Conservation (phyloP, 1,140 invertebrate species). For the Papilio polyxenes region DNA sequence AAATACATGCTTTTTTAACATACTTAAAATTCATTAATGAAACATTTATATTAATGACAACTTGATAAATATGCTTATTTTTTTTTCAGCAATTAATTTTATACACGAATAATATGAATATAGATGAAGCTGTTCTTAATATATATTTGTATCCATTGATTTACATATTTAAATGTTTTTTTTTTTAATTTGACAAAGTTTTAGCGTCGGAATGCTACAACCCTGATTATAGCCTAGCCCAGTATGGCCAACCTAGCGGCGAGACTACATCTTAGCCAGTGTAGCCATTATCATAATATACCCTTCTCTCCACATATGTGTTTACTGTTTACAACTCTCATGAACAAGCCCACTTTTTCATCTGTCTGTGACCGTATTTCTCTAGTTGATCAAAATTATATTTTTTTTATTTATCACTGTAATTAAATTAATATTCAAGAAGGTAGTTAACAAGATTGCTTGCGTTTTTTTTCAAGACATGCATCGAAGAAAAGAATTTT, state of each 20-base stretch:
- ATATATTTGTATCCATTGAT: neutral
- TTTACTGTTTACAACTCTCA: conserved; percentile 8
- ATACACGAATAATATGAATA: neutral
- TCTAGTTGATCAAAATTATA: conserved; percentile 19
- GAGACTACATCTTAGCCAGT: conserved; percentile 24
- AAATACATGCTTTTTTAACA: neutral
- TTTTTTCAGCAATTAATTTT: neutral
- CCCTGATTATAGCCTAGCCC: neutral
- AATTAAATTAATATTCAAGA: neutral
- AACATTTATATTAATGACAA: conserved; percentile 4
- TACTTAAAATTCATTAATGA: neutral
- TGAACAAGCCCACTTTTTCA: conserved; percentile 21
- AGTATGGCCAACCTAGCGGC: conserved; percentile 26
- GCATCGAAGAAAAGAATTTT: neutral
- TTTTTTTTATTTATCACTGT: neutral
- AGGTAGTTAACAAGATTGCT: neutral
- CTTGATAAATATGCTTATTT: neutral
- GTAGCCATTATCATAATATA: conserved; percentile 34
- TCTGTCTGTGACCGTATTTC: conserved; percentile 3
- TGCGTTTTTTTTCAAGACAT: neutral
- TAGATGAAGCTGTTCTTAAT: neutral
- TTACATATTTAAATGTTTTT: neutral
- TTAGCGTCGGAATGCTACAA: neutral
- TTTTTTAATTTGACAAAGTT: neutral
- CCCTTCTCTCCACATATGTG: conserved; percentile 8